A percentile compares a stretch with the other conserved stretches of the same genome.
Conservation (phyloP, 2,888 invertebrate species). For the Ptilodon capucinus region DNA sequence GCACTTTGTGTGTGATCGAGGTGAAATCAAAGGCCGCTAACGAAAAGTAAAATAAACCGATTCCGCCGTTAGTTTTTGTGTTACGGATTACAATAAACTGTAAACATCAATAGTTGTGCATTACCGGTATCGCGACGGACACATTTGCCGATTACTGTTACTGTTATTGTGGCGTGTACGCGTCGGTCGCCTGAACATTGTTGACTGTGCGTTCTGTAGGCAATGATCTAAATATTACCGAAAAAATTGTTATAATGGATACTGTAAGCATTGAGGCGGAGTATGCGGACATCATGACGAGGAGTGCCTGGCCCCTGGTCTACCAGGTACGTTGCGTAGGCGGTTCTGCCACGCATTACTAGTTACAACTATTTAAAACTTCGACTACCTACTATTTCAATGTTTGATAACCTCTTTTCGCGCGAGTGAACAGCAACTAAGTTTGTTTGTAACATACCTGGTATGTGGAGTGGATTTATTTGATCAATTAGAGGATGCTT, state of each 20-base stretch:
- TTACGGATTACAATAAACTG: conserved; percentile 9
- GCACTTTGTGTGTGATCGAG: conserved; percentile 26
- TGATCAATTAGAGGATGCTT: no score
- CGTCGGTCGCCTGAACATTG: conserved; percentile 29
- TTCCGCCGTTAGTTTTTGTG: conserved; percentile 18
- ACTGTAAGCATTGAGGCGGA: conserved; percentile 84
- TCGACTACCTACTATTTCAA: background rate
- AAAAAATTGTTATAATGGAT: conserved; percentile 32
- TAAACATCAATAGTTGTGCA: conserved; percentile 7
- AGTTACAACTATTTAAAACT: conserved; percentile 24
- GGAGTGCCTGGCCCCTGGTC: conserved; percentile 86
- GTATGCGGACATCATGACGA: conserved; percentile 86
- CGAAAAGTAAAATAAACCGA: conserved; percentile 27
- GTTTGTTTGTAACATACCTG: background rate
- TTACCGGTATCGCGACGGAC: conserved; percentile 2
- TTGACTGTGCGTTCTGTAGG: no score
- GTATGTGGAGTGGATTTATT: background rate
- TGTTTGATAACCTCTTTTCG: background rate
- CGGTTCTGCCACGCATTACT: conserved; percentile 55
- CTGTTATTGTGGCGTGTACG: conserved; percentile 22
- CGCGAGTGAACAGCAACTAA: background rate
- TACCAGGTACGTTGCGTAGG: conserved; percentile 85
- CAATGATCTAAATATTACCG: conserved; percentile 25
- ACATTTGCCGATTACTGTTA: conserved; percentile 7
- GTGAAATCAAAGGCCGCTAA: conserved; percentile 29